Evolutionary conservation across 2,797 vertebrate species (phyloP).

Genomic region (Propithecus perrieri): DNA sequence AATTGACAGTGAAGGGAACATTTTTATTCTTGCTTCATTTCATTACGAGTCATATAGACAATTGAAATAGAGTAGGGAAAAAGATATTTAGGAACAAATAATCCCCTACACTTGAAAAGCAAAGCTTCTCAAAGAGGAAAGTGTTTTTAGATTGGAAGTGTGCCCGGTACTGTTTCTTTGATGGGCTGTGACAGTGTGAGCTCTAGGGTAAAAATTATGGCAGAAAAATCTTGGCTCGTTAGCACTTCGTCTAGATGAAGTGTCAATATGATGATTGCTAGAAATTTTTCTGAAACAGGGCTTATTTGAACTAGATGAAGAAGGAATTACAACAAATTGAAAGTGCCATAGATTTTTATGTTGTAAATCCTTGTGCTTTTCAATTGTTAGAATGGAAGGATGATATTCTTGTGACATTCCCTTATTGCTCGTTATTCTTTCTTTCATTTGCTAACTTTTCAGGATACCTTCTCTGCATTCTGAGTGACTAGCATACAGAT

Average conservation of each 20-base stretch:
- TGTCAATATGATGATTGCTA: conserved; percentile 70
- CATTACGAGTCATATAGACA: conserved; percentile 39
- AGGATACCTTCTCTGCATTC: neutral
- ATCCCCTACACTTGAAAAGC: neutral
- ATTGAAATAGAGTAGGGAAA: conserved; percentile 51
- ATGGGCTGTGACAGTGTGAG: conserved; percentile 62
- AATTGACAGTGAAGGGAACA: conserved; percentile 9
- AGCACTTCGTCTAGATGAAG: conserved; percentile 63
- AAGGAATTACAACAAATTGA: conserved; percentile 66
- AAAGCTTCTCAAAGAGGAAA: neutral
- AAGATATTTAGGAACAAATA: conserved; percentile 61
- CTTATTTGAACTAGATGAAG: conserved; percentile 74
- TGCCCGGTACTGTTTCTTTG: conserved; percentile 23
- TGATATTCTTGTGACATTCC: conserved; percentile 24
- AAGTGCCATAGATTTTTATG: conserved; percentile 69
- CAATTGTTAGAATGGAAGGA: neutral
- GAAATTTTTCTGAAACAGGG: conserved; percentile 66
- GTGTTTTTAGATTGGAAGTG: conserved; percentile 44
- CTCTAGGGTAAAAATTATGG: conserved; percentile 62
- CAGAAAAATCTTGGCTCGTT: conserved; percentile 66
- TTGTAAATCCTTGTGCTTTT: conserved; percentile 52
- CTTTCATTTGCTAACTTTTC: conserved; percentile 31
- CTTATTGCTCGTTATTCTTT: conserved; percentile 2
- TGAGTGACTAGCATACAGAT: neutral
- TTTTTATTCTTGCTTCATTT: conserved; percentile 61